Conservation (phyloP, 2,888 invertebrate species). For the Drosophila multiciliata region DNA sequence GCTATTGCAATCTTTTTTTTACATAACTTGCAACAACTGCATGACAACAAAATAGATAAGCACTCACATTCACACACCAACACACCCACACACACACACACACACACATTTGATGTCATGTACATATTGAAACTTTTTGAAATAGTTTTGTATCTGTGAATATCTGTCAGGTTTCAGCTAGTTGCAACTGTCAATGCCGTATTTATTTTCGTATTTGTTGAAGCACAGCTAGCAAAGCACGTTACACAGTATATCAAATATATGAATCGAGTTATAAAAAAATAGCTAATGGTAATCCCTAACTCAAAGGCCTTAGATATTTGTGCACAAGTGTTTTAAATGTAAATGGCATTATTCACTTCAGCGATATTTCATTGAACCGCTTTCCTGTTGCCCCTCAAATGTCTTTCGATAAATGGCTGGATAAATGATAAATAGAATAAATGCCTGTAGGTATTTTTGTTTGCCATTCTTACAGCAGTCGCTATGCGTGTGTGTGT, state of each 20-base stretch:
- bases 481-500: slow-evolving; percentile 27
- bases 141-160: slow-evolving; percentile 69
- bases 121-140: slow-evolving; percentile 74
- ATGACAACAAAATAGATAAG: slow-evolving; percentile 46
- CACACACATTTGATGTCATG: slow-evolving; percentile 22
- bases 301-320: slow-evolving; percentile 57
- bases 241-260: slow-evolving; percentile 1
- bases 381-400: slow-evolving; percentile 41
- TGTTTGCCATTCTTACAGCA: slow-evolving; percentile 53
- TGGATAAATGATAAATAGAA: slow-evolving; percentile 81
- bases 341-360: slow-evolving; percentile 72
- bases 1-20: slow-evolving; percentile 37
- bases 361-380: slow-evolving; percentile 55
- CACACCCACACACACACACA: slow-evolving; percentile 3
- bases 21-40: slow-evolving; percentile 53
- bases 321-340: slow-evolving; percentile 68
- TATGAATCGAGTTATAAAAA: slow-evolving; percentile 10
- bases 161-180: slow-evolving; percentile 41
- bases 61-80: slow-evolving; percentile 28
- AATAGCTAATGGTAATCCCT: slow-evolving; percentile 33
- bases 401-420: slow-evolving; percentile 77
- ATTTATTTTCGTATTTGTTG: slow-evolving; percentile 43
- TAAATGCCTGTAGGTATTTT: slow-evolving; percentile 70
- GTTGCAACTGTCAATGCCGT: slow-evolving; percentile 50
- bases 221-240: slow-evolving; percentile 21